These are phyloP conservation scores for Epistrophe grossulariae DNA, from an alignment of 2,888 invertebrate species.

Conservation along the genomic window DNA sequence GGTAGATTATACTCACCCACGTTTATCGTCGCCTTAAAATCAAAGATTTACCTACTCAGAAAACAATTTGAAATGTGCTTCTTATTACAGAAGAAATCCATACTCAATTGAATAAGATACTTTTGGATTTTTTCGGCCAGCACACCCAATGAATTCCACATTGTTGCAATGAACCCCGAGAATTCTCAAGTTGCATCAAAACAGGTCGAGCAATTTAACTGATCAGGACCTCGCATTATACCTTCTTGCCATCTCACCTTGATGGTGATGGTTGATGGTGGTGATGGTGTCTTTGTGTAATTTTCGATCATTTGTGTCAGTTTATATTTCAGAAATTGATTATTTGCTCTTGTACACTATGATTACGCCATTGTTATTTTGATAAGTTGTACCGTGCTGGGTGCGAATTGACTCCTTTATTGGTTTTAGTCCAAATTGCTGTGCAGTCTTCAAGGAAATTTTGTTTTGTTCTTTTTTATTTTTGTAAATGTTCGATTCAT, in stretches of 20 bases:
- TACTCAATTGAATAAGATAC: constrained; percentile 31
- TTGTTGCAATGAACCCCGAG: constrained; percentile 26
- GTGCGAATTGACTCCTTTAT: constrained; percentile 73
- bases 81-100: background rate
- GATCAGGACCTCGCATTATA: constrained; percentile 66
- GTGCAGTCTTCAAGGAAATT: background rate
- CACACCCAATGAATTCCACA: constrained; percentile 23
- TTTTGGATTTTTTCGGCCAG: constrained; percentile 4
- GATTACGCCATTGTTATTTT: constrained; percentile 56
- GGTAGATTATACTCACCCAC: no score
- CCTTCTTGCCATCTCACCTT: constrained; percentile 10
- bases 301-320: constrained; percentile 52
- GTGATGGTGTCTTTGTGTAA: background rate
- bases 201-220: constrained; percentile 74
- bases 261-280: background rate
- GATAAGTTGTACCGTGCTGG: constrained; percentile 28
- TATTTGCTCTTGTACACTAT: constrained; percentile 71
- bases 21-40: no score
- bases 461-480: background rate
- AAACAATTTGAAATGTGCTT: constrained; percentile 55
- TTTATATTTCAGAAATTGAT: constrained; percentile 68
- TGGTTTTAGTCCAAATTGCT: constrained; percentile 66
- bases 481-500: background rate
- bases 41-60: no score
- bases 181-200: constrained; percentile 60